These are phyloP conservation scores for Cosmia pyralina DNA, from an alignment of 2,888 invertebrate genomes.

Conservation along the genomic window DNA sequence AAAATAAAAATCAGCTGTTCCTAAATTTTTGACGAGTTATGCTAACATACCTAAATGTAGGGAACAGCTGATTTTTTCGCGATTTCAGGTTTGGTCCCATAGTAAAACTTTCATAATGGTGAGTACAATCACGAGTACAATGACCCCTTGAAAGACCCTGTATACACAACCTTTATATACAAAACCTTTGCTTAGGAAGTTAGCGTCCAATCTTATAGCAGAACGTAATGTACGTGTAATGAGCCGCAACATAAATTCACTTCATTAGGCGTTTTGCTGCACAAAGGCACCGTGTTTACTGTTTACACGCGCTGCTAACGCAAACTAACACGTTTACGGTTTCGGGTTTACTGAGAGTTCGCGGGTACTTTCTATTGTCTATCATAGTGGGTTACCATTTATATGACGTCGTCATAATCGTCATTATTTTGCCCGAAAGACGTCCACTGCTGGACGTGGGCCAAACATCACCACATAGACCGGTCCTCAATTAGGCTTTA, in stretches of 20 bases:
- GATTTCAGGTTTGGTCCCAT: no score
- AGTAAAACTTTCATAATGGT: no score
- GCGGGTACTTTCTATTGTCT: constrained; percentile 22
- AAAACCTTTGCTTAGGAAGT: constrained; percentile 14
- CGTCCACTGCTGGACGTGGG: no score
- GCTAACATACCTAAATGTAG: no score
- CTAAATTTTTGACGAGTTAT: no score
- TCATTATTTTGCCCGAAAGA: neutral
- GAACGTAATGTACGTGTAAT: constrained; percentile 64
- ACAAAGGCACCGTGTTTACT: constrained; percentile 62
- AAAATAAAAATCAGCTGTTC: no score
- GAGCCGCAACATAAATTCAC: constrained; percentile 71
- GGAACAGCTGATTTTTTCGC: no score
- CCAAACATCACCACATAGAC: neutral
- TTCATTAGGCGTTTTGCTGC: constrained; percentile 68
- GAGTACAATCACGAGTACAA: no score
- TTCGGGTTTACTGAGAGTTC: constrained; percentile 31
- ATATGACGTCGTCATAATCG: neutral
- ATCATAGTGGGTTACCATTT: neutral
- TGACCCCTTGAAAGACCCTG: no score
- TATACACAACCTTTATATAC: neutral
- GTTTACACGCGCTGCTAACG: constrained; percentile 54
- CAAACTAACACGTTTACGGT: constrained; percentile 50
- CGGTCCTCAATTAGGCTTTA: neutral
- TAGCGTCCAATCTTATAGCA: constrained; percentile 18